These are phyloP conservation scores for Menura novaehollandiae DNA, from an alignment of 2,113 vertebrate species.

Conservation along the genomic window DNA sequence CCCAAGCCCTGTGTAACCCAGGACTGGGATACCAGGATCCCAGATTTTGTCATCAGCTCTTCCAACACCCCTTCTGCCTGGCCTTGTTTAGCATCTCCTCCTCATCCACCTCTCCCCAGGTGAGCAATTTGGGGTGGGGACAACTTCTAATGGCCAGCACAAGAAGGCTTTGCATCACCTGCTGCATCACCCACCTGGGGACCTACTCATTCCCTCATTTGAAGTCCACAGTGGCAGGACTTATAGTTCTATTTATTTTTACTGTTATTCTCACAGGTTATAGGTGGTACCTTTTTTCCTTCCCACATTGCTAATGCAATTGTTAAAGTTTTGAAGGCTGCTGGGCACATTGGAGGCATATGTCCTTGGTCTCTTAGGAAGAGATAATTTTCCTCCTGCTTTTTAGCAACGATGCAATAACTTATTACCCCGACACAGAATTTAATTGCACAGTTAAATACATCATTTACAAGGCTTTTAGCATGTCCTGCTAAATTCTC, in stretches of 20 bases:
- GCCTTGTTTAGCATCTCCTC: neutral
- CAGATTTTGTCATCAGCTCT: neutral
- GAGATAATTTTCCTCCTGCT: neutral
- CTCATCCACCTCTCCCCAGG: neutral
- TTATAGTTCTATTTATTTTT: neutral
- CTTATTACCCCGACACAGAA: neutral
- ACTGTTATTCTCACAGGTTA: neutral
- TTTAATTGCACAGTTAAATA: slow-evolving; percentile 40
- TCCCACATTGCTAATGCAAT: neutral
- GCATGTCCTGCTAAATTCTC: neutral
- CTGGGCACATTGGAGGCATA: neutral
- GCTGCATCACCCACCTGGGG: neutral
- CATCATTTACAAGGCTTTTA: slow-evolving; percentile 42
- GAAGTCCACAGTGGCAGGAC: neutral
- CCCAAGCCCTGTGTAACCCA: neutral
- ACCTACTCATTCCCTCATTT: accelerated
- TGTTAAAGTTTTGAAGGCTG: neutral
- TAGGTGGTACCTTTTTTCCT: neutral
- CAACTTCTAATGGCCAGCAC: neutral
- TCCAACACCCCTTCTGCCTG: neutral
- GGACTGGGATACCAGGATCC: neutral
- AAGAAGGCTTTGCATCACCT: neutral
- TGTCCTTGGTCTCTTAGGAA: neutral
- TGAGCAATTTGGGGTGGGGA: accelerated
- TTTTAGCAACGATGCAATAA: neutral